Conservation (phyloP, 2,797 vertebrate species). For the Luscinia megarhynchos region DNA sequence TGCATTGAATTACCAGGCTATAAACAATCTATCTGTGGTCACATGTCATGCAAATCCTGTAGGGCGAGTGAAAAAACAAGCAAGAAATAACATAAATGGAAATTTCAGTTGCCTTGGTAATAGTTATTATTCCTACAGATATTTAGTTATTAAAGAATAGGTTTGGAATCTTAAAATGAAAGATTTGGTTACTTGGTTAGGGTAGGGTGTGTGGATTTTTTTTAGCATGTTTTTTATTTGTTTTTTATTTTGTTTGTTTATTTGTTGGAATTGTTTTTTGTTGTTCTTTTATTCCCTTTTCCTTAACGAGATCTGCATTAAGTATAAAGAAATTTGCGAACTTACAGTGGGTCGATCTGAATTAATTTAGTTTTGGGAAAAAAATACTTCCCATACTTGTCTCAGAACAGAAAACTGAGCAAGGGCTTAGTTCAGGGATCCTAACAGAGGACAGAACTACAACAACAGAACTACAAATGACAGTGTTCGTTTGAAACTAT, state of each 20-base stretch:
- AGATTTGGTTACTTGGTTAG: background rate
- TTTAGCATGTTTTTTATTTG: too few relatives aligned
- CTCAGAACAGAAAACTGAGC: background rate
- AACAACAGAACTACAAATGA: background rate
- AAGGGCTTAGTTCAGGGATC: background rate
- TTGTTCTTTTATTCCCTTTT: background rate
- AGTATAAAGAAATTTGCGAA: background rate
- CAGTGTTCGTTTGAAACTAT: background rate
- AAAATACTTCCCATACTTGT: background rate
- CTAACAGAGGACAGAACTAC: background rate
- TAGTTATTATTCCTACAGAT: background rate
- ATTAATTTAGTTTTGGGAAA: background rate
- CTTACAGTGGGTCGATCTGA: background rate
- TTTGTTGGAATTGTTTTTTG: background rate
- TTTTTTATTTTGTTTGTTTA: background rate
- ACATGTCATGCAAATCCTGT: accelerated
- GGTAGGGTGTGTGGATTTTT: accelerated
- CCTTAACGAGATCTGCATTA: background rate
- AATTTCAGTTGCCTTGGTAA: background rate
- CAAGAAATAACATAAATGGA: background rate
- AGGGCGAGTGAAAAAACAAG: background rate
- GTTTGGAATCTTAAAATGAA: background rate
- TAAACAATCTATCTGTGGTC: background rate
- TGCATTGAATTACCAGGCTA: background rate
- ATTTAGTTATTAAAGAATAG: background rate